Percentiles rank a stretch among this genome's conserved stretches.
Conservation (phyloP, 2,797 vertebrate genomes). For the Spizella passerina region DNA sequence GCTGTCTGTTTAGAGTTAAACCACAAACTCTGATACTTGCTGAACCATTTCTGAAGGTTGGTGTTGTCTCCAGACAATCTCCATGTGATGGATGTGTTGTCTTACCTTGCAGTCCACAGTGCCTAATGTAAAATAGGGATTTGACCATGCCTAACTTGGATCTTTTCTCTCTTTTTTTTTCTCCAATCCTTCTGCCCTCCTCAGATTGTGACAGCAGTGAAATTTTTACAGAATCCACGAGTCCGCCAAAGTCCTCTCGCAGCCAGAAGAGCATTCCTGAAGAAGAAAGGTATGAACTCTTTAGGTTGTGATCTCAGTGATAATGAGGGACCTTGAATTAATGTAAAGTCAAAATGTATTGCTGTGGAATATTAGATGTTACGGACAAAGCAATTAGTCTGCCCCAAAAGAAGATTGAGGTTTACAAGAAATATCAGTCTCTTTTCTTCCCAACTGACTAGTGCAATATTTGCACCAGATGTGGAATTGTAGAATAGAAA, state of each 20-base stretch:
- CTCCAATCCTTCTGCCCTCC: slow-evolving; percentile 1
- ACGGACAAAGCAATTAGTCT: neutral
- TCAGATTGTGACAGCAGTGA: slow-evolving; percentile 93
- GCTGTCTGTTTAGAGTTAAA: neutral
- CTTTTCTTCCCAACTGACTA: neutral
- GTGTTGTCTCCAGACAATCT: neutral
- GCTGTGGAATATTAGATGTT: neutral
- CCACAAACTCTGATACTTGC: neutral
- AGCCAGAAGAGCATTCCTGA: slow-evolving; percentile 92
- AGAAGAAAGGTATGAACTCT: slow-evolving; percentile 92
- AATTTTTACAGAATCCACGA: slow-evolving; percentile 95
- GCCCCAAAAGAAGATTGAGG: neutral
- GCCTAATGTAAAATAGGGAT: neutral
- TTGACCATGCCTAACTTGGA: neutral
- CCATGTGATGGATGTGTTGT: neutral
- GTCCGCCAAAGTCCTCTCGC: slow-evolving; percentile 91
- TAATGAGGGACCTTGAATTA: neutral
- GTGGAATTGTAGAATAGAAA: neutral
- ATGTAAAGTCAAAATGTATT: neutral
- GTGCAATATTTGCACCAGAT: slow-evolving; percentile 19
- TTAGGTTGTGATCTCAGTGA: neutral
- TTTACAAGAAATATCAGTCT: neutral
- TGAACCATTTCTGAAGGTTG: neutral
- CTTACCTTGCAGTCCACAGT: neutral
- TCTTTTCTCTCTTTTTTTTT: slow-evolving; percentile 40